phyloP scores from a whole-genome alignment of 2,113 vertebrate genomes.

The Nanger granti region DNA sequence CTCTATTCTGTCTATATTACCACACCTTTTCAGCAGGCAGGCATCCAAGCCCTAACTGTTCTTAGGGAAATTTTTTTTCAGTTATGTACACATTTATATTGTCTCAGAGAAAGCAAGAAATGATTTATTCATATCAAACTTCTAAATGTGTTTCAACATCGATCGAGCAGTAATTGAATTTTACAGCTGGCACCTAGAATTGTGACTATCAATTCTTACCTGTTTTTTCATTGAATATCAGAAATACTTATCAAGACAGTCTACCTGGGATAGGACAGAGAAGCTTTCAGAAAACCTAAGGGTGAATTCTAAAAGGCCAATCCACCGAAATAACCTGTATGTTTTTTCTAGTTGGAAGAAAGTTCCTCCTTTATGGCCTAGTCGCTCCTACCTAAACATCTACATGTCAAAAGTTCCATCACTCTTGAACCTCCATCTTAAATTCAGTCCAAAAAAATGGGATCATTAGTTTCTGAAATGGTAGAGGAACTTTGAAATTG shows the following conservation, averaged over 20 bases:
- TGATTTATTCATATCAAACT: conserved; percentile 1
- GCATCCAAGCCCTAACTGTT: background rate
- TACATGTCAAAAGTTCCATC: background rate
- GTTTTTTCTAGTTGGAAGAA: background rate
- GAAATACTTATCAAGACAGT: background rate
- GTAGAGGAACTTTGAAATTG: background rate
- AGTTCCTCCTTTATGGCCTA: background rate
- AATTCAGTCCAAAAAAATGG: background rate
- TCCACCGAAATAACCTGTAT: background rate
- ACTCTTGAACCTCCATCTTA: background rate
- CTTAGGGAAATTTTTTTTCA: background rate
- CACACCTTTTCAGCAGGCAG: background rate
- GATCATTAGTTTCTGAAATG: background rate
- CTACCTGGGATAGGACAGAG: background rate
- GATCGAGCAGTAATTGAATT: background rate
- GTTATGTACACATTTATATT: background rate
- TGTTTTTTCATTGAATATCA: background rate
- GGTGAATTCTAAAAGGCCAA: background rate
- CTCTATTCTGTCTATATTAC: background rate
- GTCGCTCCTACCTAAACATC: background rate
- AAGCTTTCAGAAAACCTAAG: background rate
- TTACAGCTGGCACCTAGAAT: background rate
- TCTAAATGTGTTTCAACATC: conserved; percentile 20
- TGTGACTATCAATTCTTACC: background rate
- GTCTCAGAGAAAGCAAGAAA: background rate